These are phyloP conservation scores for Hemicentrotus pulcherrimus DNA, from an alignment of 35 echinoderm and acorn worm species.

Conservation along the genomic window DNA sequence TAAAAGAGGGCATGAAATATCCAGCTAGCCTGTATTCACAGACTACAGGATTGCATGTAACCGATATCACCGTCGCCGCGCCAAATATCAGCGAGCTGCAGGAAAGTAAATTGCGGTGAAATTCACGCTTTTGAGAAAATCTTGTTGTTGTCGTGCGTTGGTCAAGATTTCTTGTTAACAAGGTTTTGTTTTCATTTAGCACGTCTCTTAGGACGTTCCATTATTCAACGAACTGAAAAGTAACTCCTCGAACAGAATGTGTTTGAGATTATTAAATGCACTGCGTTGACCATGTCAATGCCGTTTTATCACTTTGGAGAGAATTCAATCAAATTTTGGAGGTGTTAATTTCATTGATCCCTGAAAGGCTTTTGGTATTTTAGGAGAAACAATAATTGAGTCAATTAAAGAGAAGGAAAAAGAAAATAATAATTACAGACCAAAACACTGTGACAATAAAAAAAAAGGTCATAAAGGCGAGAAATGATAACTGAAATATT, in stretches of 20 bases:
- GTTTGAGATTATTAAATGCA: neutral
- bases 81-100: neutral
- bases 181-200: neutral
- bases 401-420: too few species aligned
- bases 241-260: neutral
- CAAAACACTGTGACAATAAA: too few species aligned
- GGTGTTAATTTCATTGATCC: too few species aligned
- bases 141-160: conserved; percentile 14
- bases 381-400: too few species aligned
- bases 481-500: too few species aligned
- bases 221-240: neutral
- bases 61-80: neutral
- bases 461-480: too few species aligned
- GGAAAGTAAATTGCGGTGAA: conserved; percentile 38
- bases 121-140: conserved; percentile 21
- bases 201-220: neutral
- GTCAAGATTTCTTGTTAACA: conserved; percentile 3
- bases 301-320: too few species aligned
- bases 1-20: neutral
- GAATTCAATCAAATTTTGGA: too few species aligned
- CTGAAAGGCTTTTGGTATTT: too few species aligned
- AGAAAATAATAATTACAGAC: too few species aligned
- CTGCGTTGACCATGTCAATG: neutral
- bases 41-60: conserved; percentile 6
- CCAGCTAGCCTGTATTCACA: neutral